Percentiles rank a stretch among this genome's conserved stretches.
These are phyloP conservation scores for Piaya cayana DNA, from an alignment of 2,113 vertebrate species.

Conservation along the genomic window DNA sequence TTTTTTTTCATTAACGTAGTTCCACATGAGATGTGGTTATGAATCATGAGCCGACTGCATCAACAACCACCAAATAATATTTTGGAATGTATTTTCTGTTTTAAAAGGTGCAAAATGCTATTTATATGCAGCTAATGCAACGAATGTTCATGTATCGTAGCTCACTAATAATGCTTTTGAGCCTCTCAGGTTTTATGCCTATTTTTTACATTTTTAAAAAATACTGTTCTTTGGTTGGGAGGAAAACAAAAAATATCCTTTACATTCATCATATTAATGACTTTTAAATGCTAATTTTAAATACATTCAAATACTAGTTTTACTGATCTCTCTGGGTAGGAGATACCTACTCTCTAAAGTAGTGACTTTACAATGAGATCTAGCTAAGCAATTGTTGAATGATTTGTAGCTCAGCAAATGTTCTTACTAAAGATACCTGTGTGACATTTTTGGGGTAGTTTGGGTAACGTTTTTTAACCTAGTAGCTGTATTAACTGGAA, in stretches of 20 bases:
- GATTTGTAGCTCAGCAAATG: not conserved
- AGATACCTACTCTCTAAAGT: not conserved
- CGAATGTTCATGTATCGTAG: not conserved
- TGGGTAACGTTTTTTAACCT: not conserved
- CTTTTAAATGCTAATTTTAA: not conserved
- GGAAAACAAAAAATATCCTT: not conserved
- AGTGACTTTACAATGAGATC: not conserved
- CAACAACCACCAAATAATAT: not conserved
- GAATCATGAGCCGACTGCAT: not conserved
- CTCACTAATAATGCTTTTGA: not conserved
- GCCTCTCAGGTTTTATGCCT: not conserved
- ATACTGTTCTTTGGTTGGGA: not conserved
- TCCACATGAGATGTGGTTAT: not conserved
- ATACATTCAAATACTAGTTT: not conserved
- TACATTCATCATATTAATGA: not conserved
- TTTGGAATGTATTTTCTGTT: not conserved
- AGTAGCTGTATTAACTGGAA: not conserved
- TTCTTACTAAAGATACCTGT: not conserved
- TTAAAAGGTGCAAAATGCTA: not conserved
- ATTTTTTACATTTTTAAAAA: not conserved
- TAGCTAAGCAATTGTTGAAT: not conserved
- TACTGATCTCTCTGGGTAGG: not conserved
- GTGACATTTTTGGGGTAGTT: not conserved
- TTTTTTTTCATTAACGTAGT: not conserved
- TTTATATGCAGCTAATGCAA: not conserved